Percentiles rank a stretch among this genome's conserved stretches.
phyloP scores from a whole-genome alignment of 1,140 invertebrate species.

The Heliconius hewitsoni region DNA sequence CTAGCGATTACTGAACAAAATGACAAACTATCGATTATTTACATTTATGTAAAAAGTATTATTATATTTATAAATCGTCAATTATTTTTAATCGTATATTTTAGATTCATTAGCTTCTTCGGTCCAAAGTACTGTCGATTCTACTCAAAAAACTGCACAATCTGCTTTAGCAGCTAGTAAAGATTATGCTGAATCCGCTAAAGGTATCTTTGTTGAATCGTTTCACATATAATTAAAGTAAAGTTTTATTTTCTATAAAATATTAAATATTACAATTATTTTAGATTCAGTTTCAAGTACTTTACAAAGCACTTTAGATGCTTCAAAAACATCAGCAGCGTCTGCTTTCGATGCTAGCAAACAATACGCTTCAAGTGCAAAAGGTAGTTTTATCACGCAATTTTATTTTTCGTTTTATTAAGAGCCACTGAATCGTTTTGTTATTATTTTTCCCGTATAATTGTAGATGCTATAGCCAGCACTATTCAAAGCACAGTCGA shows the following conservation, averaged over 20 bases:
- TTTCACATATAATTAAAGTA: not conserved
- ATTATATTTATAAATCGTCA: not conserved
- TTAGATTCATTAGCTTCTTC: constrained; percentile 57
- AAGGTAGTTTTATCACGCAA: constrained; percentile 14
- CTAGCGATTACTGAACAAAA: constrained; percentile 48
- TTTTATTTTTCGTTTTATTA: not conserved
- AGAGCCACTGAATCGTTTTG: not conserved
- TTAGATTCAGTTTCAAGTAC: constrained; percentile 34
- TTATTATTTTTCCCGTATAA: not conserved
- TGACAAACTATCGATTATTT: constrained; percentile 43
- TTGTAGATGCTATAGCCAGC: constrained; percentile 43
- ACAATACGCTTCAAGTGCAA: constrained; percentile 30
- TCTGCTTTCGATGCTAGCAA: constrained; percentile 29
- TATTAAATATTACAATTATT: constrained; percentile 15
- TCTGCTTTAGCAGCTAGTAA: constrained; percentile 55
- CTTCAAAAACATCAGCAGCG: constrained; percentile 21
- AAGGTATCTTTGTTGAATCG: constrained; percentile 41
- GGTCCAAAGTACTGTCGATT: constrained; percentile 54
- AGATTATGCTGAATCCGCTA: constrained; percentile 47
- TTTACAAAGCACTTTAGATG: constrained; percentile 24
- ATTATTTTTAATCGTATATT: constrained; percentile 29
- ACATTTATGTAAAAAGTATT: constrained; percentile 14
- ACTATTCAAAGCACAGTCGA: constrained; percentile 41
- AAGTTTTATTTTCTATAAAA: not conserved
- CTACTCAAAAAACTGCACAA: constrained; percentile 58